Evolutionary conservation across 2,888 invertebrate species (phyloP).

Genomic region (Tethea ocularis): DNA sequence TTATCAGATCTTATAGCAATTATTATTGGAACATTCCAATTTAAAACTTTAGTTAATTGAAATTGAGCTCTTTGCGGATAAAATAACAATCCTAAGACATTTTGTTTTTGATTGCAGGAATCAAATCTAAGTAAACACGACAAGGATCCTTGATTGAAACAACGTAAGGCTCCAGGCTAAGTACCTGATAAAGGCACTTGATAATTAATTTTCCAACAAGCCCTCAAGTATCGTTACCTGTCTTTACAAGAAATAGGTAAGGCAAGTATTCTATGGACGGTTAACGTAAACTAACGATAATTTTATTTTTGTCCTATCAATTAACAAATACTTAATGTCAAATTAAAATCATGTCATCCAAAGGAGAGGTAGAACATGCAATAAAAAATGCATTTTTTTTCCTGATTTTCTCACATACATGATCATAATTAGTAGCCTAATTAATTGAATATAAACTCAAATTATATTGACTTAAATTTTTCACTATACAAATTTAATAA

Average conservation of each 20-base stretch:
- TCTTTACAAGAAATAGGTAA: constrained; percentile 35
- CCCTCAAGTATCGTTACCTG: constrained; percentile 47
- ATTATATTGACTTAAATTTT: no score
- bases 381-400: no score
- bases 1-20: not conserved
- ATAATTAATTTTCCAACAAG: constrained; percentile 73
- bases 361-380: no score
- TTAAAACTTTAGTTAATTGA: constrained; percentile 4
- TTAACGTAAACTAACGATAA: no score
- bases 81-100: constrained; percentile 33
- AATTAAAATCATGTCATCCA: no score
- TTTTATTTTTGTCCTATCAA: no score
- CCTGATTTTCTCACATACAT: no score
- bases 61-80: constrained; percentile 18
- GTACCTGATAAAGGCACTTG: constrained; percentile 66
- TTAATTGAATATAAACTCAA: no score
- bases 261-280: not conserved
- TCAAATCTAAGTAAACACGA: constrained; percentile 51
- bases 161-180: constrained; percentile 50
- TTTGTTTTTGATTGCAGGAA: constrained; percentile 46
- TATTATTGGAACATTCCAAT: not conserved
- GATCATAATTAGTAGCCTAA: no score
- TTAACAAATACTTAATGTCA: no score
- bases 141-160: constrained; percentile 45
- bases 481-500: no score